Evolutionary conservation across 2,113 vertebrate species (phyloP).

Genomic region (Myiopsitta monachus): DNA sequence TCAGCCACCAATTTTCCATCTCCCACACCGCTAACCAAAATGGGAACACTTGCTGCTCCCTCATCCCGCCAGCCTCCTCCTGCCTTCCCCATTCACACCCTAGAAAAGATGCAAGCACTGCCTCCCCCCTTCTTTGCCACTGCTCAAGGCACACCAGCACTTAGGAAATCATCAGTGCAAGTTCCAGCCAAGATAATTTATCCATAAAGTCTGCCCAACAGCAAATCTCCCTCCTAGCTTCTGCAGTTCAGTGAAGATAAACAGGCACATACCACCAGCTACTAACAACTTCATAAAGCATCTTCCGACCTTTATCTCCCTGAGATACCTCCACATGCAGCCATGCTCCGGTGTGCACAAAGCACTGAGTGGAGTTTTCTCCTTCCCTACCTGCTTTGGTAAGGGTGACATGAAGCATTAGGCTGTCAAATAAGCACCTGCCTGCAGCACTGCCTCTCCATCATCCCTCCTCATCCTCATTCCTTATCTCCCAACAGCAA

Average conservation of each 20-base stretch:
- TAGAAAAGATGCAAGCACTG: neutral
- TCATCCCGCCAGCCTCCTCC: neutral
- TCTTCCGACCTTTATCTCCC: neutral
- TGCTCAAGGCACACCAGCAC: neutral
- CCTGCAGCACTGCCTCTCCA: neutral
- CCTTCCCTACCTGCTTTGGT: neutral
- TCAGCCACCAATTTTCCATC: neutral
- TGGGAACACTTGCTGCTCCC: neutral
- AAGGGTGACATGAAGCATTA: neutral
- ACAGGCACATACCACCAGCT: neutral
- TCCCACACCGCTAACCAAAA: constrained; percentile 16
- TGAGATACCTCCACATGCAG: fast-evolving
- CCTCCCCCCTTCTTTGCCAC: neutral
- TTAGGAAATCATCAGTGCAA: constrained; percentile 1
- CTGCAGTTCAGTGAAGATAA: neutral
- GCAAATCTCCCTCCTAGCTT: neutral
- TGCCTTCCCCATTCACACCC: neutral
- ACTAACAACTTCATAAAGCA: neutral
- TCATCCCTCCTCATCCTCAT: neutral
- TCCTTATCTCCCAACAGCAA: neutral
- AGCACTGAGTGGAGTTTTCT: neutral
- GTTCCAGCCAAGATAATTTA: constrained; percentile 17
- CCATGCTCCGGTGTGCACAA: fast-evolving
- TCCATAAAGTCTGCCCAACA: neutral
- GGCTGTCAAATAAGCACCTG: neutral